Conservation (phyloP, 2,888 invertebrate species). For the Himalopsyche japonica region DNA sequence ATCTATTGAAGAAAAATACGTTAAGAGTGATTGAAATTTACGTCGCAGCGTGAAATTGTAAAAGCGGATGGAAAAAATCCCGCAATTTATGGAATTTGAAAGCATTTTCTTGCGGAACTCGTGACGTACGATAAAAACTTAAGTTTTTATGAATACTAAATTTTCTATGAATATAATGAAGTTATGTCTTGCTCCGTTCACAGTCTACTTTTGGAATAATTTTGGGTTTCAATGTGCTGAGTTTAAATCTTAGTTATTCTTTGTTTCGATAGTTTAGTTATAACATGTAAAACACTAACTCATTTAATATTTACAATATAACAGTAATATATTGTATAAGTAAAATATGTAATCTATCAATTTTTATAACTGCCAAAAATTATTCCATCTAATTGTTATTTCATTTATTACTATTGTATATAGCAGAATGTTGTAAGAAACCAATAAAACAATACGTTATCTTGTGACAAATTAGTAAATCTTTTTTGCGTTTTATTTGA, state of each 20-base stretch:
- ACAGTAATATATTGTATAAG: no score
- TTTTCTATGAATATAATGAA: conserved; percentile 4
- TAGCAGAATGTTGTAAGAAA: no score
- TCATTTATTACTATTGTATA: no score
- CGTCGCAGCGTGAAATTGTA: background rate
- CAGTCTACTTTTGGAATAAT: background rate
- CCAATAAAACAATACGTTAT: no score
- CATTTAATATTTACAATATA: no score
- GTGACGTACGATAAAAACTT: background rate
- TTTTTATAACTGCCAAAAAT: no score
- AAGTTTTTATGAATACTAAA: background rate
- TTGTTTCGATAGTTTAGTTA: no score
- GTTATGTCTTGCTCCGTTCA: background rate
- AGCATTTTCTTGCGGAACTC: background rate
- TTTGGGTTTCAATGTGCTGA: background rate
- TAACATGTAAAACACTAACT: no score
- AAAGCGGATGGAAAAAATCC: background rate
- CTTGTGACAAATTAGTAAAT: no score
- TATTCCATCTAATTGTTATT: no score
- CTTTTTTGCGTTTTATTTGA: no score
- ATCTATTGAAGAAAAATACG: background rate
- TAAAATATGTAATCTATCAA: no score
- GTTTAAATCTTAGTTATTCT: background rate
- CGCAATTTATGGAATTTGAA: background rate
- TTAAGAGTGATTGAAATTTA: background rate